A percentile compares a stretch with the other conserved stretches of the same genome.
Conservation (phyloP, 2,113 vertebrate species). For the Hymenochirus boettgeri region DNA sequence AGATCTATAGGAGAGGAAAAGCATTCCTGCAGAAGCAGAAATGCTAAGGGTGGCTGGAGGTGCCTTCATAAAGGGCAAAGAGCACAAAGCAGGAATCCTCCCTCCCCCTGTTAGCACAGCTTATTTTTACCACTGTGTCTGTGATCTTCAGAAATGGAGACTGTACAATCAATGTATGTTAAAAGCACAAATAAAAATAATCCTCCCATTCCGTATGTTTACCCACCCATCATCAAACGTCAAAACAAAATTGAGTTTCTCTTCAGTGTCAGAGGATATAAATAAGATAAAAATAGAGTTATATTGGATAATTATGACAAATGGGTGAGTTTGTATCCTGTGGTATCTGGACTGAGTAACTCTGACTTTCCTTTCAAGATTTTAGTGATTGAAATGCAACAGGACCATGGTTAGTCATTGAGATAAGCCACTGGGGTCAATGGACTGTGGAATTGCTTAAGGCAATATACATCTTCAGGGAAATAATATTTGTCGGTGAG, state of each 20-base stretch:
- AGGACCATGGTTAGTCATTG: not conserved
- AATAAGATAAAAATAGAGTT: conserved; percentile 12
- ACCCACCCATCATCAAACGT: not conserved
- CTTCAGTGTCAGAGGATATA: conserved; percentile 12
- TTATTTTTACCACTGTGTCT: not conserved
- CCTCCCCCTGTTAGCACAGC: not conserved
- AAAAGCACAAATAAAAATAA: not conserved
- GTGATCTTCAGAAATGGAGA: too few species aligned
- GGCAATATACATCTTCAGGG: not conserved
- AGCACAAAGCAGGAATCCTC: not conserved
- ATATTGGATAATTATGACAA: conserved; percentile 15
- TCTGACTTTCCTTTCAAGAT: conserved; percentile 20
- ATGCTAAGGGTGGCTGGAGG: conserved; percentile 15
- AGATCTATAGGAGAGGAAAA: conserved; percentile 10
- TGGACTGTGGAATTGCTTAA: not conserved
- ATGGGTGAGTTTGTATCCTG: conserved; percentile 1
- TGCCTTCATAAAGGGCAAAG: conserved; percentile 10
- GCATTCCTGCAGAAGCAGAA: conserved; percentile 14
- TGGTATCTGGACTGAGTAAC: conserved; percentile 2
- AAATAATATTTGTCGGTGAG: not conserved
- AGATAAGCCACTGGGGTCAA: not conserved
- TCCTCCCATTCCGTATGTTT: not conserved
- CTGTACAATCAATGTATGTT: not conserved
- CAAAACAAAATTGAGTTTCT: not conserved
- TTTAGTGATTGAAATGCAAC: conserved; percentile 27